These are phyloP conservation scores for Anthoptus insignis DNA, from an alignment of 2,888 invertebrate genomes.

Conservation along the genomic window DNA sequence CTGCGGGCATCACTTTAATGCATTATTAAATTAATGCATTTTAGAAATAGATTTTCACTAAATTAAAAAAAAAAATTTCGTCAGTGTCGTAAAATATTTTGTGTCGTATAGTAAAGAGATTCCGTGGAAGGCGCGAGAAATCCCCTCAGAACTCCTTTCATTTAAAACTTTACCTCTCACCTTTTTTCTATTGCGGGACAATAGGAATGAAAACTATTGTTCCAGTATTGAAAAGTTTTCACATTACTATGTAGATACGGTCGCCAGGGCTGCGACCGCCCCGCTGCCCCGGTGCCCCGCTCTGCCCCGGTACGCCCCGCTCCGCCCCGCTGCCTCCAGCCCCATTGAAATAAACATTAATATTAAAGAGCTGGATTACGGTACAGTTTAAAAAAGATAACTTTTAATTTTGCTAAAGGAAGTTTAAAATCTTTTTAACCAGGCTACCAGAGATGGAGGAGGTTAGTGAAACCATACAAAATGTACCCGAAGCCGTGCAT, in stretches of 20 bases:
- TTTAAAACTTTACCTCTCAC: conserved; percentile 38
- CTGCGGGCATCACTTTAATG: too few relatives aligned
- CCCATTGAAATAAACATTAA: conserved; percentile 33
- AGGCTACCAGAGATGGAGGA: too few relatives aligned
- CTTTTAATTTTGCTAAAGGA: too few relatives aligned
- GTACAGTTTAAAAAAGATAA: conserved; percentile 7
- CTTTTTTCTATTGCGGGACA: conserved; percentile 38
- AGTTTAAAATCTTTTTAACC: too few relatives aligned
- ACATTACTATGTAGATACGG: conserved; percentile 38
- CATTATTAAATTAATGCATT: too few relatives aligned
- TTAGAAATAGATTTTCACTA: too few relatives aligned
- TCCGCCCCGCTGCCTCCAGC: conserved; percentile 4
- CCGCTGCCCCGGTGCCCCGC: neutral
- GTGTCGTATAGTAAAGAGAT: neutral
- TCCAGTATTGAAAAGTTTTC: conserved; percentile 39
- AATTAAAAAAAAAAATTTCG: too few relatives aligned
- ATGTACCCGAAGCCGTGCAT: too few relatives aligned
- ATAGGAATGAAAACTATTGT: conserved; percentile 39
- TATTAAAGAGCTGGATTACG: conserved; percentile 19
- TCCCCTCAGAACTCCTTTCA: conserved; percentile 29
- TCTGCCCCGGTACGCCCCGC: too few relatives aligned
- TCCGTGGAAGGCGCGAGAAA: neutral
- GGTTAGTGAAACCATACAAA: too few relatives aligned
- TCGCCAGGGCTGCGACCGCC: neutral
- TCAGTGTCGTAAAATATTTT: neutral